These are phyloP conservation scores for Caenorhabditis auriculariae DNA, from an alignment of 2,888 invertebrate genomes.

Conservation along the genomic window DNA sequence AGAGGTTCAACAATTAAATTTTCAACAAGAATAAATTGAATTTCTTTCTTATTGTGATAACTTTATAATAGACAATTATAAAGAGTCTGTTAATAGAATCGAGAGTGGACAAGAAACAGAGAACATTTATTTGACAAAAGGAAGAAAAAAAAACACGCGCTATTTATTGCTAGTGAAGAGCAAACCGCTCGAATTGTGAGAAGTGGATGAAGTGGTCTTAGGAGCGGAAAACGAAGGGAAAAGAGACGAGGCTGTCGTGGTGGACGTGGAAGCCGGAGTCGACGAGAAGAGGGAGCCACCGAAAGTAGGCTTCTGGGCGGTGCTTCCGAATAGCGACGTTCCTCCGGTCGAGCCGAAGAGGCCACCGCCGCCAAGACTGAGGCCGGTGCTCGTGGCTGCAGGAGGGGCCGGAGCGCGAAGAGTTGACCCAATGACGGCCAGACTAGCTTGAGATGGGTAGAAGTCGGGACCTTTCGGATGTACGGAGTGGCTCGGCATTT, in stretches of 20 bases:
- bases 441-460: constrained; percentile 27
- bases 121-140: background rate
- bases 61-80: too few species aligned
- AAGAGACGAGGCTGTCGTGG: constrained; percentile 20
- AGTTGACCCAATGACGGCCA: constrained; percentile 22
- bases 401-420: constrained; percentile 17
- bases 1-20: too few species aligned
- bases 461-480: constrained; percentile 17
- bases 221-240: constrained; percentile 9
- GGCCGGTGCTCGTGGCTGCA: constrained; percentile 4
- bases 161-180: constrained; percentile 37
- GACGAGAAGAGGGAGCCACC: constrained; percentile 31
- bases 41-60: too few species aligned
- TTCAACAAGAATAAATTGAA: too few species aligned
- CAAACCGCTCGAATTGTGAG: constrained; percentile 32
- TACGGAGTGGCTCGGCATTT: too few species aligned
- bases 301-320: constrained; percentile 15
- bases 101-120: background rate
- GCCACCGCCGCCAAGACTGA: constrained; percentile 14
- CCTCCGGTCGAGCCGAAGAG: constrained; percentile 18
- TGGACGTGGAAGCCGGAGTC: constrained; percentile 3
- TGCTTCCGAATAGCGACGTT: constrained; percentile 22
- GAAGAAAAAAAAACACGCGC: background rate
- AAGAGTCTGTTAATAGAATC: too few species aligned
- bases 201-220: constrained; percentile 6